Evolutionary conservation across 2,888 invertebrate species (phyloP).

Genomic region (Sclerodermus sp.): DNA sequence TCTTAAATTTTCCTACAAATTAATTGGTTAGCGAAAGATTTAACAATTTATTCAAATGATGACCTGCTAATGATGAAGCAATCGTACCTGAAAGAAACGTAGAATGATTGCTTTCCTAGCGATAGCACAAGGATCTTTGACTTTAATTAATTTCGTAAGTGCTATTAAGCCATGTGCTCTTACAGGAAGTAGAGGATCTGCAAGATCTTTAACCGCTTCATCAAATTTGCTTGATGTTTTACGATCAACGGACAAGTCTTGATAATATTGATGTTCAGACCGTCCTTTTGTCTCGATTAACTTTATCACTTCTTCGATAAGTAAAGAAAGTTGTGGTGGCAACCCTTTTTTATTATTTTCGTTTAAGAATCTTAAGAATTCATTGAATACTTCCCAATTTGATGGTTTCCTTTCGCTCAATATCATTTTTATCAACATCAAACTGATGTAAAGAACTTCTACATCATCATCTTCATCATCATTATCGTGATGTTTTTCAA

Average conservation of each 20-base stretch:
- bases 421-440: conserved; percentile 54
- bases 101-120: conserved; percentile 69
- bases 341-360: conserved; percentile 10
- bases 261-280: conserved; percentile 26
- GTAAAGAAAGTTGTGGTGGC: conserved; percentile 31
- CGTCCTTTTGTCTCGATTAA: conserved; percentile 46
- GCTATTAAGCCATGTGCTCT: conserved; percentile 79
- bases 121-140: conserved; percentile 66
- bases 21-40: conserved; percentile 16
- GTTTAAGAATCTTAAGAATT: conserved; percentile 43
- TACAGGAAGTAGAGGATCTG: conserved; percentile 75
- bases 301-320: conserved; percentile 46
- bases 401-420: conserved; percentile 35
- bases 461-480: conserved; percentile 29
- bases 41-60: conserved; percentile 2
- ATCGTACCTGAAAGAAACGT: conserved; percentile 71
- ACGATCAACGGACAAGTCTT: conserved; percentile 37
- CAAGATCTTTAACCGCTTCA: conserved; percentile 68
- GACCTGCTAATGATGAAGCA: neutral
- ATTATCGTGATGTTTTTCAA: conserved; percentile 2
- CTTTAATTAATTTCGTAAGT: conserved; percentile 72
- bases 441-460: conserved; percentile 47
- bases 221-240: conserved; percentile 59
- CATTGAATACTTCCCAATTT: conserved; percentile 45
- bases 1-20: conserved; percentile 70